Conservation (phyloP, 1,140 invertebrate genomes). For the Conus betulinus region DNA sequence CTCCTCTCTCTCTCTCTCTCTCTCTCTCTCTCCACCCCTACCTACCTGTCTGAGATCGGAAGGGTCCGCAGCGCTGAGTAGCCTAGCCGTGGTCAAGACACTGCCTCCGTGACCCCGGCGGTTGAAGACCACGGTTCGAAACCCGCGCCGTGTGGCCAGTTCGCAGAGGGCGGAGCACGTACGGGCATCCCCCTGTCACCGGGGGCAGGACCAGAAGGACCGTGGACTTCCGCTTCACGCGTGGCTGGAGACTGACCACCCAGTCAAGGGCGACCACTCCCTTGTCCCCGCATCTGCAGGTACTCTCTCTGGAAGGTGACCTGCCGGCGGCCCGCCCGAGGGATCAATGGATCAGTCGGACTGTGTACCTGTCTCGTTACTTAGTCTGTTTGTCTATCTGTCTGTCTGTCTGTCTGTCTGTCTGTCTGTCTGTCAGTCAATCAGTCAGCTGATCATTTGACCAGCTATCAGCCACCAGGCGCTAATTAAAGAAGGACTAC, state of each 20-base stretch:
- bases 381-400: no score
- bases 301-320: constrained; percentile 57
- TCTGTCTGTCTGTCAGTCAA: no score
- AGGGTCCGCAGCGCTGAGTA: constrained; percentile 65
- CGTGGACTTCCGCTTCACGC: constrained; percentile 15
- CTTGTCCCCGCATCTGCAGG: constrained; percentile 66
- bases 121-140: constrained; percentile 63
- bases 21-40: background rate
- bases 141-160: constrained; percentile 46
- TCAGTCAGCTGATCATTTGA: no score
- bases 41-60: constrained; percentile 57
- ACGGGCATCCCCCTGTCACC: constrained; percentile 51
- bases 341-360: no score
- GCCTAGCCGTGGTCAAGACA: constrained; percentile 59
- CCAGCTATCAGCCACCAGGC: no score
- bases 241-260: constrained; percentile 37
- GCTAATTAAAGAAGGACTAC: no score
- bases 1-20: no score
- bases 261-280: constrained; percentile 64
- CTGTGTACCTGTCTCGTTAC: no score
- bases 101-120: constrained; percentile 62
- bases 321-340: background rate
- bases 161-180: constrained; percentile 42
- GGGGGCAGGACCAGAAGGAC: constrained; percentile 60
- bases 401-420: no score